Evolutionary conservation across 2,113 vertebrate species (phyloP), one percentile per base, ranked within the genome.

Genomic region (Ellobius talpinus): DNA sequence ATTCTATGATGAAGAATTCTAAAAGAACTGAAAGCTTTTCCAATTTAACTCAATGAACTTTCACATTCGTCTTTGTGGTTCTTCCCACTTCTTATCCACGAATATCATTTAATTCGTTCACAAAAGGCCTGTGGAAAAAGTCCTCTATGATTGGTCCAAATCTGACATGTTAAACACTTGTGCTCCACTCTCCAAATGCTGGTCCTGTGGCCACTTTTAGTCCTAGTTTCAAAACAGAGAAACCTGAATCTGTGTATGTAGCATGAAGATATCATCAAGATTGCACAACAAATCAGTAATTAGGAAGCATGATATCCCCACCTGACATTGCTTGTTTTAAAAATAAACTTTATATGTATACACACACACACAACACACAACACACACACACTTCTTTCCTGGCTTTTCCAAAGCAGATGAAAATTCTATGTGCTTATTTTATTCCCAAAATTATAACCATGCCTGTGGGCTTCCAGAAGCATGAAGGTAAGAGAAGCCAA

Each of bases 361-460:
- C 10, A 52, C 8, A 73, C 39, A 85, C 24, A 77, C 14, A 17
- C 70, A 91, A 68, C n/a, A 73, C 39, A 65, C 26, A 50, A 52
- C 24, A 90, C 39, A 93, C 26, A 82, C 17, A 88, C 42, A 90
- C 24, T 68, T 6, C 47, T 31, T 90, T 95, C 36, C 47, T 92
- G 31, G 76, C 17, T 90, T 78, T 65, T 84, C 95, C 50, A 74
- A 66, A 68, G 8, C 47, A 90, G 7, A 47, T 68, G 87, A 90
- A 61, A 90, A 94, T 55, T 77, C 55, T 91, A 36, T 74, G 52
- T 50, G 39, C 58, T 92, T 85, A 42, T 85, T 96, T 68, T 55
- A 91, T 55, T 94, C 36, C n/a, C 88, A 89, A 89, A 96, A 87
- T 47, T 93, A 96, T 82, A 16, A 33, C 33, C 52, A 52, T 87